Evolutionary conservation across 2,797 vertebrate genomes (phyloP), one percentile per base, ranked within the genome.

Genomic region (Erpetoichthys calabaricus): DNA sequence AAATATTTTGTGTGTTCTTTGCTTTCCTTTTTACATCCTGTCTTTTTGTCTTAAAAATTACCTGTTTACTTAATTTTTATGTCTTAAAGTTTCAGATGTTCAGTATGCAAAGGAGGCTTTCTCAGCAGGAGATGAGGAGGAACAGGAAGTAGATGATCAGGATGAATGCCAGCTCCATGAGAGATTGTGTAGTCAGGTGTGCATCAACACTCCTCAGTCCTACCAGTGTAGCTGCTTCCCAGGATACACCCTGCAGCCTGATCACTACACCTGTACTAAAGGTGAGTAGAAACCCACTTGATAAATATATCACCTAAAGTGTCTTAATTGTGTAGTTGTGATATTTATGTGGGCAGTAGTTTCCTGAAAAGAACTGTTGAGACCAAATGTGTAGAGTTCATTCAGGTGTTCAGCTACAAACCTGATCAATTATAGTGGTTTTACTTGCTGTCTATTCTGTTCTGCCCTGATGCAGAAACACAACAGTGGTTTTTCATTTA

Each of bases 121-220:
- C 63, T 89, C 86, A 3, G 79, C 91, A 56, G 66, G 73, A 51
- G 78, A 68, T 0, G 78, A 82, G 58, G 78, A 86, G 0, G 86
- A 90, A 56, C 70, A 83, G 44, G 86, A 89, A 0, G 81, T 79
- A 4, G 83, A 85, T 44, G 85, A 88, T 55, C 80, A 83, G 65
- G 88, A 91, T 1, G 85, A 87, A 70, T 94, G 92, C 55, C 85
- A 86, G 55, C 81, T 90, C 65, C 84, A 82, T 49, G 81, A 85
- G 66, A 82, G 85, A 8, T 63, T 83, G 1, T 94, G 92, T 69
- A 76, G 81, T 56, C 83, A 85, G 66, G 71, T 59, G 1, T 85
- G 83, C 68, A 76, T 85, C 75, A 91, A 90, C 71, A 89, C 84
- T 0, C 79, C 80, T 66, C 86, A 85, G 59, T 93, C 91, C 4